phyloP scores from a whole-genome alignment of 1,140 invertebrate species.

The Pogonomyrmex barbatus region DNA sequence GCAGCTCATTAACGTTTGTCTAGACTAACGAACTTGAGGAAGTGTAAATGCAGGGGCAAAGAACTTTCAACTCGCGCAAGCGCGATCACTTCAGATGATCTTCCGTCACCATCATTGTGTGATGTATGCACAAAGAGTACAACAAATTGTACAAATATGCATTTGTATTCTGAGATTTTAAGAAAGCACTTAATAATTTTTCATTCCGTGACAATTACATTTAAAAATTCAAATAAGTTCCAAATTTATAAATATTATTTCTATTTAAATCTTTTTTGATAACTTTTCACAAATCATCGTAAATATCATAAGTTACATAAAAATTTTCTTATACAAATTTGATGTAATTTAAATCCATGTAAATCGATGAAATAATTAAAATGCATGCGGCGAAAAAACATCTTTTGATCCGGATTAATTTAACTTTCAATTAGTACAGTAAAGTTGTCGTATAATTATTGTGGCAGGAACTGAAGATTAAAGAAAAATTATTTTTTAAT shows the following conservation, averaged over 20 bases:
- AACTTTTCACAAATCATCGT: background rate
- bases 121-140: conserved; percentile 71
- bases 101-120: conserved; percentile 46
- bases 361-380: background rate
- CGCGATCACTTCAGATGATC: conserved; percentile 4
- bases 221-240: background rate
- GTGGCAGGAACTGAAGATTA: background rate
- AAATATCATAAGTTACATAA: background rate
- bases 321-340: background rate
- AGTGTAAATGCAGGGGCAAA: conserved; percentile 43
- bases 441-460: conserved; percentile 7
- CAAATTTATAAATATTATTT: background rate
- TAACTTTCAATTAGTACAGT: background rate
- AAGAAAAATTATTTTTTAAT: conserved; percentile 4
- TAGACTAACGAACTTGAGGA: conserved; percentile 75
- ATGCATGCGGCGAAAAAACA: background rate
- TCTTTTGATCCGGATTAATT: background rate
- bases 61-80: conserved; percentile 21
- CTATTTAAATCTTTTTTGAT: background rate
- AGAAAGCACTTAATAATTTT: background rate
- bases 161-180: background rate
- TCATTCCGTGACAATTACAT: background rate
- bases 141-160: conserved; percentile 44
- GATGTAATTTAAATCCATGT: background rate
- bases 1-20: conserved; percentile 79